phyloP scores from a whole-genome alignment of 2,797 vertebrate genomes.

The Peromyscus aztecus region DNA sequence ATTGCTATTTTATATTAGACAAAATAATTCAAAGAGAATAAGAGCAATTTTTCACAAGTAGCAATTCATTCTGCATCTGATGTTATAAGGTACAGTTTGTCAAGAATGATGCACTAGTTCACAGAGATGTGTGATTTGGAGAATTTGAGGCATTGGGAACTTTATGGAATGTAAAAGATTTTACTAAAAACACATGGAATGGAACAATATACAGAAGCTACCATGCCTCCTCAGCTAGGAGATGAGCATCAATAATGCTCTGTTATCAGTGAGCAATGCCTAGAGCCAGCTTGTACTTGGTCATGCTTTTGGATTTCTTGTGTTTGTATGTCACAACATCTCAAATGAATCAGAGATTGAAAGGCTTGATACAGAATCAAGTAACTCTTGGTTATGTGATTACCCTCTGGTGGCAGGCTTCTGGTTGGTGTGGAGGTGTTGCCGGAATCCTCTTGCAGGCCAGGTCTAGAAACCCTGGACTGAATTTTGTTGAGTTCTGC shows the following conservation, averaged over 20 bases:
- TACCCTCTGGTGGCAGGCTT: not conserved
- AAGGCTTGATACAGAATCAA: not conserved
- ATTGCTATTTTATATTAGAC: not conserved
- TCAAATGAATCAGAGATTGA: not conserved
- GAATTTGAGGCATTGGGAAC: not conserved
- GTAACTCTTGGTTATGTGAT: not conserved
- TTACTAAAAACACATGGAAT: not conserved
- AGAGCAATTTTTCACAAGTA: not conserved
- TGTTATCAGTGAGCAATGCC: rapidly evolving
- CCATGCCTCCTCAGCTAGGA: not conserved
- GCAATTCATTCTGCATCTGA: not conserved
- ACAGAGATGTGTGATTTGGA: constrained; percentile 32
- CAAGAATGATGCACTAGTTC: constrained; percentile 22
- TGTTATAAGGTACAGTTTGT: not conserved
- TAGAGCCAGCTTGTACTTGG: too few species aligned
- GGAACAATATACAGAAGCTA: not conserved
- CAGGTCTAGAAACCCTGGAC: not conserved
- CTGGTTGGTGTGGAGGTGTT: not conserved
- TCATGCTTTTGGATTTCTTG: not conserved
- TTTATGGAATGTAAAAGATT: not conserved
- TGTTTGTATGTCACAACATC: not conserved
- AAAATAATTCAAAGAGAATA: constrained; percentile 25
- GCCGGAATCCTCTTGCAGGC: not conserved
- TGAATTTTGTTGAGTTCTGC: not conserved
- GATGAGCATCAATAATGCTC: not conserved